Conservation (phyloP, 2,113 vertebrate genomes). For the Platysternon megacephalum region DNA sequence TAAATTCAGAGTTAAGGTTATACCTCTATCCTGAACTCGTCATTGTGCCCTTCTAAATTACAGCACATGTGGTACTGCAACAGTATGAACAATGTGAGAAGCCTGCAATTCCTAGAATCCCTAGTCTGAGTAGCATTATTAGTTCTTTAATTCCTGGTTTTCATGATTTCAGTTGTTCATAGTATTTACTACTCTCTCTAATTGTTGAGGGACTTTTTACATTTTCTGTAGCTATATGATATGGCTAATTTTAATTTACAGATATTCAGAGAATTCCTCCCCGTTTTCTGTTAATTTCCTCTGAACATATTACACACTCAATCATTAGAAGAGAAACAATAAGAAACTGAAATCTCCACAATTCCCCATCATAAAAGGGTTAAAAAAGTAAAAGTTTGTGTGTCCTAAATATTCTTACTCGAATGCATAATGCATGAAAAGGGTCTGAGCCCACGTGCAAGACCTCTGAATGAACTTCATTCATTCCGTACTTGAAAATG, state of each 20-base stretch:
- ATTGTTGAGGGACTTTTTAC: neutral
- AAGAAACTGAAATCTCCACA: neutral
- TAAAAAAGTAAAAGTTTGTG: conserved; percentile 64
- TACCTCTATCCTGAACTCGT: neutral
- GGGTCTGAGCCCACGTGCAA: conserved; percentile 81
- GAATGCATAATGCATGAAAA: conserved; percentile 85
- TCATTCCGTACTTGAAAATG: conserved; percentile 90
- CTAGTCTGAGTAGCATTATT: neutral
- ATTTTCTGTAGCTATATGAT: neutral
- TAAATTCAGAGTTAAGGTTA: neutral
- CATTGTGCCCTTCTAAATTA: neutral
- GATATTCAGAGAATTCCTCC: neutral
- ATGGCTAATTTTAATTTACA: conserved; percentile 7
- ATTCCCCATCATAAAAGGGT: conserved; percentile 23
- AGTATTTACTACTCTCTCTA: neutral
- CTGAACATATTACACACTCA: neutral
- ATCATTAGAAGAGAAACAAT: neutral
- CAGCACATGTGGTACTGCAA: neutral
- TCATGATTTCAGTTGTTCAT: neutral
- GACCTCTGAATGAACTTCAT: conserved; percentile 89
- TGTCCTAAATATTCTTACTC: conserved; percentile 81
- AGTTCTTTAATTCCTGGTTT: neutral
- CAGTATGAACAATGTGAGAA: neutral
- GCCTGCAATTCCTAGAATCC: neutral
- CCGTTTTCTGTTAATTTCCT: conserved; percentile 5